Base-by-base conservation (phyloP, 2,888 invertebrate genomes). In the Drosophila quasianomalipes region DNA sequence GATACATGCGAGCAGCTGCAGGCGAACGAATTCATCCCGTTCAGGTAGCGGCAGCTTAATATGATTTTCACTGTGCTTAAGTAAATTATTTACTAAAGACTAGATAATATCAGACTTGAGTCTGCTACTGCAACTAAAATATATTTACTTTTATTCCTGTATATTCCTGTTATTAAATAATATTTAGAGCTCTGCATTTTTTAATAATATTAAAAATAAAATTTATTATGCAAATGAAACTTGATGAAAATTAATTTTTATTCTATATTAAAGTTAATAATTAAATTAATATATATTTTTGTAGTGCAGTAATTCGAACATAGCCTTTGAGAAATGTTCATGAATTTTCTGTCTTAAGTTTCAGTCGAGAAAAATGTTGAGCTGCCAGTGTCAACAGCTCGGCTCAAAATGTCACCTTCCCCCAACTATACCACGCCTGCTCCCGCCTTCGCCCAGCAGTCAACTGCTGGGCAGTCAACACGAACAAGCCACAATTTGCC, bases 1-100 rank as follows among this genome's bases (percentile, higher is more conserved):
- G 47, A 60, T 63, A 63, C 62, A 60, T 57, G 44, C 28, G 47
- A 58, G 44, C 70, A 49, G 78, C 68, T 79, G 70, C 70, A 74
- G 78, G 74, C 69, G 39, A 63, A 54, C 35, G 60, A 59, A 51
- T 60, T 39, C 47, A 51, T 28, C n/a, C 39, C 30, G 28, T 59
- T 35, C 19, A 44, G 39, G 37, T 31, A 19, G 14, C 26, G 30
- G 39, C 61, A 39, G 28, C 41, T 53, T 49, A 28, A 39, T 22
- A 35, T 44, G 54, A 49, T 28, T 26, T 53, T 35, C 14, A 33
- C 37, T 49, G 31, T 33, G 37, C 57, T 47, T 58, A 58, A 57
- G 39, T 57, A 28, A 28, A 57, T 39, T 58, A 57, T 58, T 58
- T 41, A n/a, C 57, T n/a, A 30, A 58, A 44, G 9, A 22, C 26